phyloP scores from a whole-genome alignment of 2,797 vertebrate species.

The Pterois miles region DNA sequence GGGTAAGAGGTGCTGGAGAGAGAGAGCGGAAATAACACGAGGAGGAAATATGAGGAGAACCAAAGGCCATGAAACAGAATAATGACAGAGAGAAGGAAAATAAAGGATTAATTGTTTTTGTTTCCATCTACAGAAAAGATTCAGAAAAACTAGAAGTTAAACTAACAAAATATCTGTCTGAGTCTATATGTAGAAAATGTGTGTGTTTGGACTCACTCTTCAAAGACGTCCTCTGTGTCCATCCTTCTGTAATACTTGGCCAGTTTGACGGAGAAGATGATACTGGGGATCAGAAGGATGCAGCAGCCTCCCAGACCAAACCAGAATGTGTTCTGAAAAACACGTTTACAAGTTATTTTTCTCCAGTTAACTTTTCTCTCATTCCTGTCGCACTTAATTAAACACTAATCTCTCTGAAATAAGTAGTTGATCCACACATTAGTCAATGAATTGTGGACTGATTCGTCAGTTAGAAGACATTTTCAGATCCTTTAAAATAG shows the following conservation, averaged over 20 bases:
- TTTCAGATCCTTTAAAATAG: not conserved
- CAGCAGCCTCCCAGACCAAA: slow-evolving; percentile 93
- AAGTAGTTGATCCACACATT: not conserved
- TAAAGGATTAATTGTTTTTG: slow-evolving; percentile 39
- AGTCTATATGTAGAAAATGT: not conserved
- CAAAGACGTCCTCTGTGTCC: slow-evolving; percentile 98
- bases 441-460: not conserved
- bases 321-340: slow-evolving; percentile 94
- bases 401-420: not conserved
- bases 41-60: slow-evolving; percentile 33
- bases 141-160: slow-evolving; percentile 9
- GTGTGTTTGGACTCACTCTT: slow-evolving; percentile 88
- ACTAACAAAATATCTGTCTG: not conserved
- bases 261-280: slow-evolving; percentile 92
- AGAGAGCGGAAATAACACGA: slow-evolving; percentile 56
- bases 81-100: slow-evolving; percentile 34
- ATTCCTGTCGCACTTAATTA: not conserved
- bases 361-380: not conserved
- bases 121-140: slow-evolving; percentile 27
- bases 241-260: slow-evolving; percentile 93
- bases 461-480: not conserved
- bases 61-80: slow-evolving; percentile 14
- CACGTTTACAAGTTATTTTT: not conserved
- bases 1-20: slow-evolving; percentile 62
- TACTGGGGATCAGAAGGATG: slow-evolving; percentile 91